These are phyloP conservation scores for Hypercompe scribonia DNA, from an alignment of 2,888 invertebrate species.

Conservation along the genomic window DNA sequence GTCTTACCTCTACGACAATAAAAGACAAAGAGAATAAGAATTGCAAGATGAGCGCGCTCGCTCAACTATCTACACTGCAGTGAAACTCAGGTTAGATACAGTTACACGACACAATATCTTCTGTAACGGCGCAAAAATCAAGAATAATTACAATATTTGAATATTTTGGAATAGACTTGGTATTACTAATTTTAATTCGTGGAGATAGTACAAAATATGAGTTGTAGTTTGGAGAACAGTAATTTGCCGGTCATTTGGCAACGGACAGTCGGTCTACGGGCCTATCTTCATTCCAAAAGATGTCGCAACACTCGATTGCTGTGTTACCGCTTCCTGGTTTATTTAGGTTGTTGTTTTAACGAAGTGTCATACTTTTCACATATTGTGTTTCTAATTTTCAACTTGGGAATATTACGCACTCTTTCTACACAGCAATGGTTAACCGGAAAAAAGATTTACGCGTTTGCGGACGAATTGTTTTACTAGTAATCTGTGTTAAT, in stretches of 20 bases:
- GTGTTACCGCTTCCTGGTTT: conserved; percentile 65
- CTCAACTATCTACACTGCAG: no score
- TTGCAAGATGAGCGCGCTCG: not conserved
- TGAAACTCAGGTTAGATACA: no score
- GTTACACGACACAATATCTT: not conserved
- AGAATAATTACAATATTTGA: not conserved
- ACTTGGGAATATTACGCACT: conserved; percentile 20
- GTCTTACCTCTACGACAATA: not conserved
- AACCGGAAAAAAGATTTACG: conserved; percentile 42
- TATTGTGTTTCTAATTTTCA: conserved; percentile 24
- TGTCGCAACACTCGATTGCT: conserved; percentile 44
- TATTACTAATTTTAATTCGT: not conserved
- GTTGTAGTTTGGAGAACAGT: not conserved
- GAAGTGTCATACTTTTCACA: conserved; percentile 45
- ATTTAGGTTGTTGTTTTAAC: conserved; percentile 65
- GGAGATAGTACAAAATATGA: not conserved
- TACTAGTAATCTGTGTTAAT: conserved; percentile 43
- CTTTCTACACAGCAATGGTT: conserved; percentile 23
- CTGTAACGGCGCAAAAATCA: not conserved
- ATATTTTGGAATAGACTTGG: not conserved
- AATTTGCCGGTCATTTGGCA: conserved; percentile 34
- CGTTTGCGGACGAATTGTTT: conserved; percentile 44
- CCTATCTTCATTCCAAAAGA: conserved; percentile 36
- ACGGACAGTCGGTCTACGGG: conserved; percentile 19
- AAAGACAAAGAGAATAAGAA: not conserved